A percentile compares a stretch with the other conserved stretches of the same genome.
phyloP scores from a whole-genome alignment of 1,140 invertebrate species.

The Ips nitidus region DNA sequence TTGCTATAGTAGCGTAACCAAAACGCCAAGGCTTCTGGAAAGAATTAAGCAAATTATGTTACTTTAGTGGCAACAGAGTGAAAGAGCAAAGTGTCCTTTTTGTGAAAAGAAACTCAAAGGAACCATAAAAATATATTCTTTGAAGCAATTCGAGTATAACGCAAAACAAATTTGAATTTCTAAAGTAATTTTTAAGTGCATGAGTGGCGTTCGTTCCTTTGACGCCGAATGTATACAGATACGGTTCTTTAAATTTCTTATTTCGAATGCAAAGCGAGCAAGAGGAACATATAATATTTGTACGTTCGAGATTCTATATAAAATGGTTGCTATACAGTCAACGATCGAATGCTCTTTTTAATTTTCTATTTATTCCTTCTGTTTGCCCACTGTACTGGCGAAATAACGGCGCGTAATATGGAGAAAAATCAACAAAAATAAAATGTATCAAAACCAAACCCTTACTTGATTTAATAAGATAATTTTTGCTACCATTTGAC shows the following conservation, averaged over 20 bases:
- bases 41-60: neutral
- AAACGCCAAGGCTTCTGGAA: neutral
- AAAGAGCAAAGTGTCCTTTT: neutral
- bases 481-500: constrained; percentile 17
- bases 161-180: constrained; percentile 28
- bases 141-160: constrained; percentile 16
- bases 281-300: constrained; percentile 25
- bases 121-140: constrained; percentile 8
- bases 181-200: constrained; percentile 28
- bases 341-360: constrained; percentile 17
- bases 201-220: constrained; percentile 22
- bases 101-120: neutral
- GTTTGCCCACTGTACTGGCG: neutral
- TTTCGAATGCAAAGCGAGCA: constrained; percentile 14
- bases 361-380: constrained; percentile 2
- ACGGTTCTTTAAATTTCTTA: constrained; percentile 16
- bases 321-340: constrained; percentile 12
- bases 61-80: neutral
- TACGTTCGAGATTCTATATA: constrained; percentile 6
- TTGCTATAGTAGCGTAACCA: neutral
- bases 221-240: constrained; percentile 2
- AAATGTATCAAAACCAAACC: constrained; percentile 15
- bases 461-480: constrained; percentile 11
- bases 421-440: neutral
- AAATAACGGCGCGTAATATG: neutral